phyloP scores from a whole-genome alignment of 2,888 invertebrate genomes.

The Lochmaea capreae region DNA sequence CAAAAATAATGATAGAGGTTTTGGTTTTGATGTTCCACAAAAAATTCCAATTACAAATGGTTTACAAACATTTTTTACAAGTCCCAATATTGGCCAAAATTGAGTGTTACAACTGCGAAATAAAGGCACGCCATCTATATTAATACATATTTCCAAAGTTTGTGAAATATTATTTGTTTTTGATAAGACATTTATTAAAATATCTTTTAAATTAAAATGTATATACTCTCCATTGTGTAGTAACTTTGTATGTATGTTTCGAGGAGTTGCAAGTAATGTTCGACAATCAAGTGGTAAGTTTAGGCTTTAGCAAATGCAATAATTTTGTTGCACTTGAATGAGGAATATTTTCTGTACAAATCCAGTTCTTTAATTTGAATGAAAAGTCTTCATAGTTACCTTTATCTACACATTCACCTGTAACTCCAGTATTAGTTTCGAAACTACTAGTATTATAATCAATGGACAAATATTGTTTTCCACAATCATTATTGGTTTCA shows the following conservation, averaged over 20 bases:
- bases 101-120: conserved; percentile 36
- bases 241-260: conserved; percentile 10
- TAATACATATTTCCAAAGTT: conserved; percentile 22
- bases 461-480: too few relatives aligned
- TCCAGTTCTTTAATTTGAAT: too few relatives aligned
- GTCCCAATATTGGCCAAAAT: conserved; percentile 38
- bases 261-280: conserved; percentile 25
- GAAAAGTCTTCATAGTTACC: too few relatives aligned
- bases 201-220: conserved; percentile 17
- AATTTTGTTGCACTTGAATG: conserved; percentile 18
- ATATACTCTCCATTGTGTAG: conserved; percentile 23
- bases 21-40: conserved; percentile 39
- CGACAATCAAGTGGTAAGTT: conserved; percentile 27
- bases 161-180: conserved; percentile 15
- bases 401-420: too few relatives aligned
- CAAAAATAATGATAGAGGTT: conserved; percentile 32
- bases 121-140: conserved; percentile 38
- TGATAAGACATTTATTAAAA: neutral
- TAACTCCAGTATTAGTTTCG: too few relatives aligned
- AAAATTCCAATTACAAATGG: conserved; percentile 41
- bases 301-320: conserved; percentile 22
- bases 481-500: too few relatives aligned
- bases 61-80: conserved; percentile 29
- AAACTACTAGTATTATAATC: too few relatives aligned
- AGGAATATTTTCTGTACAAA: conserved; percentile 15